These are phyloP conservation scores for Malurus melanocephalus DNA, from an alignment of 2,113 vertebrate species.

Conservation along the genomic window DNA sequence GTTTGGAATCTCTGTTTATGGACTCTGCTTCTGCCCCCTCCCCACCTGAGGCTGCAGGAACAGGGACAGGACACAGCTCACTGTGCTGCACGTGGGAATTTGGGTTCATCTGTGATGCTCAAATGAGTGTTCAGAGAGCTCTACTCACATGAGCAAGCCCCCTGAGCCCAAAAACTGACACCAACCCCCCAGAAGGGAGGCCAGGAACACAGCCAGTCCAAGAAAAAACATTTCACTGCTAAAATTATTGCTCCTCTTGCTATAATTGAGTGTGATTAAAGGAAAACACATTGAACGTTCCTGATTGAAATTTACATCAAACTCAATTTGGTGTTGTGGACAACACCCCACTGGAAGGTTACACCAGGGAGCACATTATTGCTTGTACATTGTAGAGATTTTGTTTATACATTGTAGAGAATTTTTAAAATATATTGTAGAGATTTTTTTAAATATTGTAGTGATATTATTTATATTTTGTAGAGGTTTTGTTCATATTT, in stretches of 20 bases:
- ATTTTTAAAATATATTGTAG: no score
- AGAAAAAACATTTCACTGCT: neutral
- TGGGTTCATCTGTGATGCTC: neutral
- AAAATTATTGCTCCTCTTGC: neutral
- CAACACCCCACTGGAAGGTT: neutral
- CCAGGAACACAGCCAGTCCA: neutral
- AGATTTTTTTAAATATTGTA: no score
- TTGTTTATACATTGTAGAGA: neutral
- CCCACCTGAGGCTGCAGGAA: rapidly evolving
- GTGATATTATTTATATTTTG: no score
- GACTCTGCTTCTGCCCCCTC: neutral
- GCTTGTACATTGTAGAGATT: no score
- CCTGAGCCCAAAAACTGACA: neutral
- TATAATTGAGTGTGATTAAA: neutral
- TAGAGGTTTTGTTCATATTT: no score
- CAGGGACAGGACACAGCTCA: neutral
- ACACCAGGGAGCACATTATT: neutral
- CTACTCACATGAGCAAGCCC: neutral
- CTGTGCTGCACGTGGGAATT: neutral
- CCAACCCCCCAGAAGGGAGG: neutral
- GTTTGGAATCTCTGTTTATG: neutral
- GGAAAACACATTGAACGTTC: neutral
- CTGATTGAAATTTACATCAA: neutral
- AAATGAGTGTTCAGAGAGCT: neutral
- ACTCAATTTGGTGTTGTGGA: neutral